Percentiles rank a stretch among this genome's conserved stretches.
These are phyloP conservation scores for Cebidichthys violaceus DNA, from an alignment of 2,113 vertebrate genomes.

Conservation along the genomic window DNA sequence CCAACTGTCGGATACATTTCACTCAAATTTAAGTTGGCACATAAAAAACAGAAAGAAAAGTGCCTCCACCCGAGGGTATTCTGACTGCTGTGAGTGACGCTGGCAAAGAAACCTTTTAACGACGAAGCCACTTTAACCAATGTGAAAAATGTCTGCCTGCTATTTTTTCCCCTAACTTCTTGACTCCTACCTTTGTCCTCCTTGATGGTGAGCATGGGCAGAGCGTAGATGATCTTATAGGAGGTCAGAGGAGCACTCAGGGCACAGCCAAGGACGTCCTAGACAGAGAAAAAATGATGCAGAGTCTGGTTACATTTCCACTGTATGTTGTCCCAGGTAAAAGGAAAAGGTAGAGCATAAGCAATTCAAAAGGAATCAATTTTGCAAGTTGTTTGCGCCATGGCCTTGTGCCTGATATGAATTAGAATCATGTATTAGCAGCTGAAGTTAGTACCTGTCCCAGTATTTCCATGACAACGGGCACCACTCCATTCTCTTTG, in stretches of 20 bases:
- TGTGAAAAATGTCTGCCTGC: not conserved
- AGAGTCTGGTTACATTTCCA: not conserved
- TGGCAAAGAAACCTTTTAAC: not conserved
- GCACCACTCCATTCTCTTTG: conserved; percentile 89
- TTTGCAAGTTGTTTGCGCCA: not conserved
- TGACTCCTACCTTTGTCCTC: conserved; percentile 94
- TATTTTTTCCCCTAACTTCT: not conserved
- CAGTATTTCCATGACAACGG: conserved; percentile 92
- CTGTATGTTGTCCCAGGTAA: not conserved
- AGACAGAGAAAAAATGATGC: not conserved
- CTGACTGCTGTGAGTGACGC: not conserved
- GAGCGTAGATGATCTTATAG: conserved; percentile 91
- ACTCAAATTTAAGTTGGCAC: not conserved
- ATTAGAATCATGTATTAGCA: not conserved
- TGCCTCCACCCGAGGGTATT: not conserved
- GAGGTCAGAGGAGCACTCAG: conserved; percentile 90
- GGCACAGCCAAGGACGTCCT: conserved; percentile 94
- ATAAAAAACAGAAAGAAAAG: not conserved
- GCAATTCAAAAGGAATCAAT: not conserved
- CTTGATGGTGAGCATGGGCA: conserved; percentile 98
- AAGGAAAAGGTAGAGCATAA: not conserved
- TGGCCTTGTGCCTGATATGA: not conserved
- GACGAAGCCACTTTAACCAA: not conserved
- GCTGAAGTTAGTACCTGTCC: conserved; percentile 87
- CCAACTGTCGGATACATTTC: not conserved